A percentile compares a stretch with the other conserved stretches of the same genome.
phyloP scores from a whole-genome alignment of 1,140 invertebrate genomes.

The Riptortus pedestris region DNA sequence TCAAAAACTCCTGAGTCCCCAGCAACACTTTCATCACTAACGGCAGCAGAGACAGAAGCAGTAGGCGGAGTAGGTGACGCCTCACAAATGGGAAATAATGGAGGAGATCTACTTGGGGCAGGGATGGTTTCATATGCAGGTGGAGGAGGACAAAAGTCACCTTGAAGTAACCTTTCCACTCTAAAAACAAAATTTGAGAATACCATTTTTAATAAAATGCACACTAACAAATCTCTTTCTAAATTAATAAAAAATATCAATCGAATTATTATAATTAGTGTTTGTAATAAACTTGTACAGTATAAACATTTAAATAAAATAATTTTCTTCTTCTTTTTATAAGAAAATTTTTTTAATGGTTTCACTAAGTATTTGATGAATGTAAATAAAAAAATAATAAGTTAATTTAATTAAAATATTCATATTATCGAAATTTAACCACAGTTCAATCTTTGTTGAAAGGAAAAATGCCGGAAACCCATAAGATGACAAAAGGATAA shows the following conservation, averaged over 20 bases:
- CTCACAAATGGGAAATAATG: constrained; percentile 57
- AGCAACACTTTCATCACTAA: constrained; percentile 91
- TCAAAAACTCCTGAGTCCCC: constrained; percentile 95
- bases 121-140: constrained; percentile 31
- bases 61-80: constrained; percentile 33
- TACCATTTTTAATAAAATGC: neutral
- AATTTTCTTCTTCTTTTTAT: neutral
- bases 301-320: no score
- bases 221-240: neutral
- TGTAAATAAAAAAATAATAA: no score
- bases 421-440: no score
- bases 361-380: no score
- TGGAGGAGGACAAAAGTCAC: constrained; percentile 27
- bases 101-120: constrained; percentile 42
- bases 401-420: no score
- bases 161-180: constrained; percentile 33
- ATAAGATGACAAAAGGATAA: no score
- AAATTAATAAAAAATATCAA: no score
- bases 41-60: constrained; percentile 79
- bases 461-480: no score
- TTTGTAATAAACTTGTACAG: no score
- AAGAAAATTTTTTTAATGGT: no score
- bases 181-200: constrained; percentile 23
- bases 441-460: no score
- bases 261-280: no score